A percentile compares a stretch with the other conserved stretches of the same genome.
Evolutionary conservation across 1,140 invertebrate genomes (phyloP).

Genomic region (Saccostrea glomerata): DNA sequence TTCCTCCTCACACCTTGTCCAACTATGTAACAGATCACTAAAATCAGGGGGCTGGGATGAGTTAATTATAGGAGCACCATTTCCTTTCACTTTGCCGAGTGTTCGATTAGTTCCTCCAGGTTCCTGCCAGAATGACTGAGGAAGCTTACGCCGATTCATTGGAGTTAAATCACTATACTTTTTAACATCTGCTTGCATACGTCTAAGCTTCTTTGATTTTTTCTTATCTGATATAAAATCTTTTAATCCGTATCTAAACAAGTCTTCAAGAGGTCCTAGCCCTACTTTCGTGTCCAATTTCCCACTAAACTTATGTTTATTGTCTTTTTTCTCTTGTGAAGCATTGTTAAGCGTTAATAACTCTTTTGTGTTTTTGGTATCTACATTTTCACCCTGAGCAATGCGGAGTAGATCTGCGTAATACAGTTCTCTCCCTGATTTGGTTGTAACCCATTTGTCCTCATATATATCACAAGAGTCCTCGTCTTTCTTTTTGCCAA

Average conservation of each 20-base stretch:
- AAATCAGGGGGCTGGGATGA: constrained; percentile 71
- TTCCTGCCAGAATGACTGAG: constrained; percentile 73
- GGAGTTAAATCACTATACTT: constrained; percentile 65
- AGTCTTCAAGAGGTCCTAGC: constrained; percentile 70
- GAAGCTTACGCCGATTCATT: constrained; percentile 72
- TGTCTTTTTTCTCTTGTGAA: constrained; percentile 56
- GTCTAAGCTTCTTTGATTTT: constrained; percentile 65
- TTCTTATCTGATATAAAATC: constrained; percentile 62
- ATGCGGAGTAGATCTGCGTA: constrained; percentile 74
- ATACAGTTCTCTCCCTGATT: constrained; percentile 74
- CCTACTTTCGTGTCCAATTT: constrained; percentile 67
- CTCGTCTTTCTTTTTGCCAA: constrained; percentile 74
- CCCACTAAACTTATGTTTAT: constrained; percentile 64
- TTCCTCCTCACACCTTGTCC: constrained; percentile 63
- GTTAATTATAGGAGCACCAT: constrained; percentile 46
- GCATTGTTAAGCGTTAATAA: constrained; percentile 52
- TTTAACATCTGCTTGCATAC: constrained; percentile 61
- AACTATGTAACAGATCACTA: constrained; percentile 73
- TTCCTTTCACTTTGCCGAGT: constrained; percentile 41
- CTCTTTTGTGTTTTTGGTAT: constrained; percentile 53
- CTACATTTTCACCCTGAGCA: constrained; percentile 70
- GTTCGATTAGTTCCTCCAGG: constrained; percentile 51
- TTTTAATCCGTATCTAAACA: constrained; percentile 72
- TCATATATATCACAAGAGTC: constrained; percentile 76
- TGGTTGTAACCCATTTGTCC: constrained; percentile 73